Percentiles rank a stretch among this genome's conserved stretches.
phyloP scores from a whole-genome alignment of 23 tunicate species.

The Ciona savignyi region DNA sequence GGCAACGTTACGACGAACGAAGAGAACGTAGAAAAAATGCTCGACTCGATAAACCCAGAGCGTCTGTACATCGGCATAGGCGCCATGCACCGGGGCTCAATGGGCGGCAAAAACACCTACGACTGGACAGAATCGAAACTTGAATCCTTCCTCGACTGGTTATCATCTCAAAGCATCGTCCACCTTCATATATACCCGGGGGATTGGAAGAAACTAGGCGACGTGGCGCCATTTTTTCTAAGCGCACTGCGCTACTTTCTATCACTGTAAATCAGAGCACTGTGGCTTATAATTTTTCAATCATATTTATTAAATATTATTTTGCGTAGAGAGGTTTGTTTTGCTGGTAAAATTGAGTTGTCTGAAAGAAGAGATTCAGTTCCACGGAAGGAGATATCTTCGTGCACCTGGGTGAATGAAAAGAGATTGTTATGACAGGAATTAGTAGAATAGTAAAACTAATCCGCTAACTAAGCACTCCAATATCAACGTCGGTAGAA shows the following conservation, averaged over 20 bases:
- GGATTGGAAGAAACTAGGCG: not conserved
- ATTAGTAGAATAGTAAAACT: too few species aligned
- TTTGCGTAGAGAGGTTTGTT: too few species aligned
- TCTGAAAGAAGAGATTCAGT: too few species aligned
- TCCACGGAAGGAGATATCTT: too few species aligned
- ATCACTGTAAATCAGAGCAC: not conserved
- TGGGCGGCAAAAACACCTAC: constrained; percentile 1
- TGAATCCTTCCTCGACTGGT: constrained; percentile 17
- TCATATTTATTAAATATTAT: not conserved
- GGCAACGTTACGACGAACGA: constrained; percentile 29
- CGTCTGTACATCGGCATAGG: constrained; percentile 42
- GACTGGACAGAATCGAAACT: constrained; percentile 25
- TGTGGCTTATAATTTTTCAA: not conserved
- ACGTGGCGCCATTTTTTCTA: constrained; percentile 1
- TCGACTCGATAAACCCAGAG: constrained; percentile 21
- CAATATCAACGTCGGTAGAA: too few species aligned
- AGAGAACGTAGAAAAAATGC: constrained; percentile 25
- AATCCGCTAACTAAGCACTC: too few species aligned
- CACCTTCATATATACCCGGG: constrained; percentile 39
- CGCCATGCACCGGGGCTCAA: constrained; percentile 9
- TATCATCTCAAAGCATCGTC: not conserved
- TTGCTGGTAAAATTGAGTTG: too few species aligned
- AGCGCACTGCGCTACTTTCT: not conserved
- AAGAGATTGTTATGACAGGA: too few species aligned
- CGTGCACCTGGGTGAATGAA: too few species aligned